Evolutionary conservation across 2,113 vertebrate genomes (phyloP).

Genomic region (Myotis yumanensis): DNA sequence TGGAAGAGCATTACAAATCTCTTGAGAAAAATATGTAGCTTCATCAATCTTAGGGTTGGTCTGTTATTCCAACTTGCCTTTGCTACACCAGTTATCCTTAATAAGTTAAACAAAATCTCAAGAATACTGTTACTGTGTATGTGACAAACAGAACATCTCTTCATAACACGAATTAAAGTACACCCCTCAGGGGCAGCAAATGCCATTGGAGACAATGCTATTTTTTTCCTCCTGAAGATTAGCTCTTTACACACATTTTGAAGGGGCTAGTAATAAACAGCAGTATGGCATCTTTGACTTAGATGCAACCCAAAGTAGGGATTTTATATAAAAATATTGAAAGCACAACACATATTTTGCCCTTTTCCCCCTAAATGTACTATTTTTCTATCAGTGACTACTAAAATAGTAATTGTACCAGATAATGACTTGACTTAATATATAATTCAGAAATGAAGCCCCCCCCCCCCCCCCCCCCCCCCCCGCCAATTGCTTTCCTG

Average conservation of each 20-base stretch:
- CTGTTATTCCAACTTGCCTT: background rate
- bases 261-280: background rate
- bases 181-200: background rate
- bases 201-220: background rate
- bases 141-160: background rate
- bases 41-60: background rate
- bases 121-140: background rate
- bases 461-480: rapidly evolving
- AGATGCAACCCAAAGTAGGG: background rate
- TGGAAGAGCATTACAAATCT: background rate
- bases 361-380: background rate
- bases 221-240: background rate
- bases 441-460: background rate
- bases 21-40: background rate
- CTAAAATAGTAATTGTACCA: background rate
- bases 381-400: background rate
- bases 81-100: background rate
- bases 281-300: background rate
- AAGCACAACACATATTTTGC: background rate
- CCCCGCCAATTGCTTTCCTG: background rate
- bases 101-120: background rate
- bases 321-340: background rate
- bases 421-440: background rate
- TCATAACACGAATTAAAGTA: background rate
- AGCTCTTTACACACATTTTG: background rate